phyloP scores from a whole-genome alignment of 2,888 invertebrate genomes.

The Sinhomidia bicolor region DNA sequence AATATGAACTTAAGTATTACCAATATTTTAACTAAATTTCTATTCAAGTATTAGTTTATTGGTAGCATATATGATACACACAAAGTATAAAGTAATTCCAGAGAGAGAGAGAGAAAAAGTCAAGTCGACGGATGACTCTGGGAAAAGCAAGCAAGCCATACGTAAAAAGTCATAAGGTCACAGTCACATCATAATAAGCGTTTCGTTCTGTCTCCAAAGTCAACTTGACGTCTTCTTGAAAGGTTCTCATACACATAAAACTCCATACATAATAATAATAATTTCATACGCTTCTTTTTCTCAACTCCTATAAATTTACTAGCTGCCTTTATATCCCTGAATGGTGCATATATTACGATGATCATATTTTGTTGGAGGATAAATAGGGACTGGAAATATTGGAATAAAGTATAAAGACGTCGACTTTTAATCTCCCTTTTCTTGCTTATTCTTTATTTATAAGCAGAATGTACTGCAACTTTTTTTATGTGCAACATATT shows the following conservation, averaged over 20 bases:
- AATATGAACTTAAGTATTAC: not conserved
- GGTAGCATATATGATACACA: not conserved
- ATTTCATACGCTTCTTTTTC: not conserved
- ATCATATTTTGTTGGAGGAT: too few species aligned
- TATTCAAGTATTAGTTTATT: too few species aligned
- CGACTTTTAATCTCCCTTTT: not conserved
- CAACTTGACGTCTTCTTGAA: slow-evolving; percentile 42
- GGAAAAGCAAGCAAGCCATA: slow-evolving; percentile 62
- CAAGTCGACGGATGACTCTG: slow-evolving; percentile 55
- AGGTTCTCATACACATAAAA: slow-evolving; percentile 20
- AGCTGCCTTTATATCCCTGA: not conserved
- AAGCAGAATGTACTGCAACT: not conserved
- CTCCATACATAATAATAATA: not conserved
- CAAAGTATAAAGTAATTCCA: not conserved
- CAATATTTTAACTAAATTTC: not conserved
- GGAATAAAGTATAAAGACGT: not conserved
- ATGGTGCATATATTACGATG: not conserved
- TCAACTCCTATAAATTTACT: slow-evolving; percentile 1
- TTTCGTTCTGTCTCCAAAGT: slow-evolving; percentile 66
- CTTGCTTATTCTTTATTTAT: not conserved
- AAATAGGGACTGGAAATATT: not conserved
- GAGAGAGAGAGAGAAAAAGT: slow-evolving; percentile 13
- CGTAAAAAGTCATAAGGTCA: slow-evolving; percentile 69
- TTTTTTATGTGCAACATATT: not conserved
- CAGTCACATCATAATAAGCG: slow-evolving; percentile 60